phyloP scores from a whole-genome alignment of 2,113 vertebrate species.

The Nanorana parkeri region DNA sequence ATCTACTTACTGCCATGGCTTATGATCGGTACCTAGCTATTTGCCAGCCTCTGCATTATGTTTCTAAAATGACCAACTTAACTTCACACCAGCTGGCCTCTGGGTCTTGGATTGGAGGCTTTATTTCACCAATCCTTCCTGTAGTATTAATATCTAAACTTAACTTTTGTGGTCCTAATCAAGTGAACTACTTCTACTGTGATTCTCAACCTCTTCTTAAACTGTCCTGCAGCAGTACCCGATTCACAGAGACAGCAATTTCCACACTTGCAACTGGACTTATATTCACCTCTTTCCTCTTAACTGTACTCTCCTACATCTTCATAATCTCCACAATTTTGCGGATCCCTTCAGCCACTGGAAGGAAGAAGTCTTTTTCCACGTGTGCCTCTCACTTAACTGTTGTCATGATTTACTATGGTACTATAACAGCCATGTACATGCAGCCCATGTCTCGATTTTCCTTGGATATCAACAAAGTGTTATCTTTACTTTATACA shows the following conservation, averaged over 20 bases:
- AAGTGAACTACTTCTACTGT: constrained; percentile 63
- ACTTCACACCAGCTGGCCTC: constrained; percentile 45
- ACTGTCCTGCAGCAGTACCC: constrained; percentile 44
- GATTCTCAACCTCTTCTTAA: constrained; percentile 65
- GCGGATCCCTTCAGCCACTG: constrained; percentile 29
- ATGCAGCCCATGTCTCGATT: constrained; percentile 62
- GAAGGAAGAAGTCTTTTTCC: constrained; percentile 61
- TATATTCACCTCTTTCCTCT: constrained; percentile 56
- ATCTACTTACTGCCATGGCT: constrained; percentile 62
- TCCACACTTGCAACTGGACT: constrained; percentile 55
- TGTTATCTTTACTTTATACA: constrained; percentile 58
- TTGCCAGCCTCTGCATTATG: constrained; percentile 61
- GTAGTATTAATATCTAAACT: constrained; percentile 57
- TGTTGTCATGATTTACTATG: constrained; percentile 62
- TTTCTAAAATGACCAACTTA: constrained; percentile 56
- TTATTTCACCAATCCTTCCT: constrained; percentile 61
- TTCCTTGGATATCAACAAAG: constrained; percentile 51
- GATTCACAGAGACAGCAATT: constrained; percentile 58
- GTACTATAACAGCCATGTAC: constrained; percentile 63
- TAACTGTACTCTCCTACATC: constrained; percentile 59
- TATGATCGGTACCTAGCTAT: constrained; percentile 61
- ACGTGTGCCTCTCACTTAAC: constrained; percentile 64
- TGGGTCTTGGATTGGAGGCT: constrained; percentile 61
- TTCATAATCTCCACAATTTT: constrained; percentile 57
- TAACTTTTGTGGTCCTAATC: constrained; percentile 64